phyloP scores from a whole-genome alignment of 1,140 invertebrate genomes.

The Apolygus lucorum region DNA sequence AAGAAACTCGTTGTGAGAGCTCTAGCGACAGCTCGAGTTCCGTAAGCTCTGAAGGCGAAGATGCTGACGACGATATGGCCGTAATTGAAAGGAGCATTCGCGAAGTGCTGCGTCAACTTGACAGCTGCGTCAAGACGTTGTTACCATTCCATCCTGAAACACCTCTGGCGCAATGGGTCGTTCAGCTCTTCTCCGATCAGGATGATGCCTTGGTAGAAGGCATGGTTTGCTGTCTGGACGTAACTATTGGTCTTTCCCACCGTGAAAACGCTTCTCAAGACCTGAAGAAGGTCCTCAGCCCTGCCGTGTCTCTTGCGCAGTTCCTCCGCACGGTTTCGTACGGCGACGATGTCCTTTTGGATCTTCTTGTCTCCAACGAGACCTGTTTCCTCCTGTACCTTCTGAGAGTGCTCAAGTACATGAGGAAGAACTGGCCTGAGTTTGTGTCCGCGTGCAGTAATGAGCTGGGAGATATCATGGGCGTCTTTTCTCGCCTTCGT shows the following conservation, averaged over 20 bases:
- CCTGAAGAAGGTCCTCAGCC: constrained; percentile 68
- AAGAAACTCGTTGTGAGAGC: constrained; percentile 76
- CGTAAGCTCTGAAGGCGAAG: constrained; percentile 68
- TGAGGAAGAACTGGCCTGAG: constrained; percentile 70
- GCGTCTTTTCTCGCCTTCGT: constrained; percentile 66
- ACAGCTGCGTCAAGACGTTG: constrained; percentile 68
- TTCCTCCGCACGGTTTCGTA: constrained; percentile 74
- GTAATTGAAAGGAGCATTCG: constrained; percentile 75
- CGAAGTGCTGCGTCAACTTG: constrained; percentile 66
- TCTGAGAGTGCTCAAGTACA: constrained; percentile 74
- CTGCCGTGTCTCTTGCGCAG: constrained; percentile 71
- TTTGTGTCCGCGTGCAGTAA: constrained; percentile 68
- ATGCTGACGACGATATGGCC: constrained; percentile 80
- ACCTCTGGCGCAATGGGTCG: constrained; percentile 75
- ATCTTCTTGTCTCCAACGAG: constrained; percentile 82
- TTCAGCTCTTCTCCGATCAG: constrained; percentile 80
- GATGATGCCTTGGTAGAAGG: constrained; percentile 84
- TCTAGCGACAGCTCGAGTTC: constrained; percentile 57
- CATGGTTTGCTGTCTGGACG: constrained; percentile 85
- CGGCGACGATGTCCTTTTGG: constrained; percentile 71
- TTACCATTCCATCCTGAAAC: constrained; percentile 80
- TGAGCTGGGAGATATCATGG: constrained; percentile 73
- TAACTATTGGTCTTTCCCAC: constrained; percentile 72
- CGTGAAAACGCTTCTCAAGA: constrained; percentile 64
- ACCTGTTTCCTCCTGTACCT: constrained; percentile 84